phyloP scores from a whole-genome alignment of 2,888 invertebrate species.

The Unio delphinus region DNA sequence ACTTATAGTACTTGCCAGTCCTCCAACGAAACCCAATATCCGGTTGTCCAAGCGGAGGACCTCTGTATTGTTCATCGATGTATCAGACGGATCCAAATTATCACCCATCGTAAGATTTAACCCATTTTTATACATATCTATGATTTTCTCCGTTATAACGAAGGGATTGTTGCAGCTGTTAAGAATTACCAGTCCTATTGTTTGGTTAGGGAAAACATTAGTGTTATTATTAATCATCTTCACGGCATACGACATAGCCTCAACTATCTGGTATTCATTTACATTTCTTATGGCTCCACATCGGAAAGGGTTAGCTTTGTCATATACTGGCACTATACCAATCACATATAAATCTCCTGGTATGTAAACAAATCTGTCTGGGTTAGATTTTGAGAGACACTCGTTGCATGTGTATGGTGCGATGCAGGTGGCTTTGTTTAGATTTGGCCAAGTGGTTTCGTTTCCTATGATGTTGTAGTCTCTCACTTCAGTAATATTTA shows the following conservation, averaged over 20 bases:
- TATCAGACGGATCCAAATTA: slow-evolving; percentile 4
- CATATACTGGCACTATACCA: slow-evolving; percentile 31
- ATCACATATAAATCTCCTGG: slow-evolving; percentile 35
- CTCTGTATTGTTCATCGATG: too few relatives aligned
- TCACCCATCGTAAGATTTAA: slow-evolving; percentile 2
- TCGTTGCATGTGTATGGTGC: slow-evolving; percentile 12
- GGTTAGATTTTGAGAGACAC: slow-evolving; percentile 13
- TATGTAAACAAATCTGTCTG: slow-evolving; percentile 12
- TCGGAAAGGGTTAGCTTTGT: slow-evolving; percentile 6
- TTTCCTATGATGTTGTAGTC: slow-evolving; percentile 12
- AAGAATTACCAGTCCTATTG: slow-evolving; percentile 26
- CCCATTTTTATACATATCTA: slow-evolving; percentile 22
- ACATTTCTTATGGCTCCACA: slow-evolving; percentile 22
- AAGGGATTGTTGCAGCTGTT: slow-evolving; percentile 35
- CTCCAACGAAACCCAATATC: slow-evolving; percentile 31
- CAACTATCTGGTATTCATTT: slow-evolving; percentile 21
- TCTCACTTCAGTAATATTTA: slow-evolving; percentile 10
- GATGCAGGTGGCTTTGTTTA: slow-evolving; percentile 17
- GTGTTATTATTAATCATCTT: slow-evolving; percentile 11
- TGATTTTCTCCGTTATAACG: slow-evolving; percentile 19
- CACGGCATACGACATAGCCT: slow-evolving; percentile 29
- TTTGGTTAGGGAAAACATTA: slow-evolving; percentile 12
- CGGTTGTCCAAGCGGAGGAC: slow-evolving; percentile 2
- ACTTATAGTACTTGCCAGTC: slow-evolving; percentile 24
- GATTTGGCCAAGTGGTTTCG: slow-evolving; percentile 13